phyloP scores from a whole-genome alignment of 2,113 vertebrate genomes.

The Gracilinanus agilis region DNA sequence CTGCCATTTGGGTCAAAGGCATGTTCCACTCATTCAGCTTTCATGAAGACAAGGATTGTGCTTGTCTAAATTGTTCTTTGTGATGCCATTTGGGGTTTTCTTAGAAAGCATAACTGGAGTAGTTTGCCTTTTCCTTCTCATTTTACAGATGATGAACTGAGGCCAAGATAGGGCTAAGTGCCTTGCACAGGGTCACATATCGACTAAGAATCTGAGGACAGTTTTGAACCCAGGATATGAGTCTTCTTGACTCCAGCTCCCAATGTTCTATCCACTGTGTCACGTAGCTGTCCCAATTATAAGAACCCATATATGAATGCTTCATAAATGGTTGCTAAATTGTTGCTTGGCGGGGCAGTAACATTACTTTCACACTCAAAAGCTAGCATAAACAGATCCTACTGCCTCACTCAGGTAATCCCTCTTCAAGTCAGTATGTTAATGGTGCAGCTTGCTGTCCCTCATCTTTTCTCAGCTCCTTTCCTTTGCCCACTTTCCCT shows the following conservation, averaged over 20 bases:
- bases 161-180: too few species aligned
- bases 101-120: too few species aligned
- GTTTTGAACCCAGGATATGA: too few species aligned
- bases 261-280: too few species aligned
- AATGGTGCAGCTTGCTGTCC: rapidly evolving
- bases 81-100: too few species aligned
- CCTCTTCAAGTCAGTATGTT: not conserved
- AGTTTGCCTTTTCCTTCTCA: too few species aligned
- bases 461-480: rapidly evolving
- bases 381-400: rapidly evolving
- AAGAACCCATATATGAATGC: not conserved
- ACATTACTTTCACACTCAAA: not conserved
- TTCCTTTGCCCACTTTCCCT: rapidly evolving
- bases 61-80: not conserved
- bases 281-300: not conserved
- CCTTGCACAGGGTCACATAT: too few species aligned
- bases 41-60: not conserved
- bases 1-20: not conserved
- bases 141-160: too few species aligned
- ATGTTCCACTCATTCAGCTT: not conserved
- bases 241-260: too few species aligned
- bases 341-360: rapidly evolving
- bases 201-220: too few species aligned
- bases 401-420: not conserved
- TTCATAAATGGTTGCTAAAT: not conserved